Base-by-base conservation (phyloP, 2,113 vertebrate genomes). In the Megaceryle maxima region DNA sequence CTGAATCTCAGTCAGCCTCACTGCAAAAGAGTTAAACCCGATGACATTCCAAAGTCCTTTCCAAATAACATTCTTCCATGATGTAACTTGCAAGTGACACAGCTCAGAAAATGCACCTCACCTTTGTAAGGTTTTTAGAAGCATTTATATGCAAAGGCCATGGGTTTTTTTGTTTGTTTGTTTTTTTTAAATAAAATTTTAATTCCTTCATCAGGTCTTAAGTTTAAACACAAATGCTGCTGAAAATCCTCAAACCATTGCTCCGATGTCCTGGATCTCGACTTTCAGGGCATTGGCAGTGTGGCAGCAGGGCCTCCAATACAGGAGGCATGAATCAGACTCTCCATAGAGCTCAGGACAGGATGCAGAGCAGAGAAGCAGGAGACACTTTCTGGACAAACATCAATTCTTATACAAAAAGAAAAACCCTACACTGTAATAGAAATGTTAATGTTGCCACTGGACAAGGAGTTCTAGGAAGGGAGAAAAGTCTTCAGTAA, bases 141-240 rank as follows among this genome's bases (percentile, higher is more conserved):
- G 44, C 59, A 94, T 21, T 94, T 59, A 79, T 6, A 94, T 51
- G 67, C 68, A 90, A 79, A 96, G 41, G 26, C 63, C 1, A 0
- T 18, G 11, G 5, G 8, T 41, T 10, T 41, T 8, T 41, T 41
- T 41, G 39, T 41, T 41, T 41, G 39, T 41, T 13, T 41, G 10
- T 41, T 41, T 41, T 41, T 41, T 41, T 41, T 41, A 97, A 97
- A 97, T 96, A 97, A 97, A 94, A 96, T 90, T 97, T 97, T 97
- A 96, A 97, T 97, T 96, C 94, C 96, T 97, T 96, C 95, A 96
- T 91, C 88, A 88, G 92, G 75, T 96, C 90, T 94, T 90, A 89
- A 91, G 43, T 96, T 97, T 80, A 88, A 94, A 95, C 96, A 97
- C 67, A 95, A 93, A 97, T n/a, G 90, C 76, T 94, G 92, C 94